Percentiles rank a stretch among this genome's conserved stretches.
phyloP scores from a whole-genome alignment of 2,113 vertebrate genomes.

The Onychorhynchus coronatus region DNA sequence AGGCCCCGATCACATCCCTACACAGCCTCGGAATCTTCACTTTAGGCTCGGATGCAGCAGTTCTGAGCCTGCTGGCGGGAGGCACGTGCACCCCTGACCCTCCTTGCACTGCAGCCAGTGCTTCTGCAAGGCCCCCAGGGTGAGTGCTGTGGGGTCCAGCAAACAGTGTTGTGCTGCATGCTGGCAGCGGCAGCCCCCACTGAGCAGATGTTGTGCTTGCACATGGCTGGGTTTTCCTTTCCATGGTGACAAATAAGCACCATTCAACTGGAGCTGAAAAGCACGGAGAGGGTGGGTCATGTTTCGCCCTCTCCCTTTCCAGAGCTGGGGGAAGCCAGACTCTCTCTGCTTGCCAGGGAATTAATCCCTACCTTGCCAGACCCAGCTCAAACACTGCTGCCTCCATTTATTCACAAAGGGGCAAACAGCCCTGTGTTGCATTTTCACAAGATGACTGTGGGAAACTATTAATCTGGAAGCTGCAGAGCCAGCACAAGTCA shows the following conservation, averaged over 20 bases:
- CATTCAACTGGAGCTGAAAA: slow-evolving; percentile 18
- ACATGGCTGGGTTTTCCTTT: slow-evolving; percentile 50
- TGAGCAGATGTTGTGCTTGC: slow-evolving; percentile 19
- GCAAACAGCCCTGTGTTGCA: not conserved
- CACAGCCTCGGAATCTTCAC: rapidly evolving
- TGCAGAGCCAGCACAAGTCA: not conserved
- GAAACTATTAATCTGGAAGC: not conserved
- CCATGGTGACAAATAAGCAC: slow-evolving; percentile 1
- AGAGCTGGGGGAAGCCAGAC: not conserved
- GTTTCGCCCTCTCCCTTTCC: not conserved
- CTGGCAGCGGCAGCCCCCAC: not conserved
- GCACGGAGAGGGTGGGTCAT: not conserved
- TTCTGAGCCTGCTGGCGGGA: not conserved
- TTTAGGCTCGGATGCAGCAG: not conserved
- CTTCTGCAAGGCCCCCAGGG: not conserved
- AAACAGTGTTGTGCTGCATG: not conserved
- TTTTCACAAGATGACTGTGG: not conserved
- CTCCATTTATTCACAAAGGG: not conserved
- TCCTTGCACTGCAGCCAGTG: not conserved
- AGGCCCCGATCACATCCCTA: not conserved
- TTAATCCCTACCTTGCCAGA: not conserved
- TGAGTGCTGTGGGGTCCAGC: not conserved
- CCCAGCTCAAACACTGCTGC: not conserved
- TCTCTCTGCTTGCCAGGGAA: not conserved
- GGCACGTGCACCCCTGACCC: not conserved